Conservation (phyloP, 1,140 invertebrate species). For the Bombus difficillimus region DNA sequence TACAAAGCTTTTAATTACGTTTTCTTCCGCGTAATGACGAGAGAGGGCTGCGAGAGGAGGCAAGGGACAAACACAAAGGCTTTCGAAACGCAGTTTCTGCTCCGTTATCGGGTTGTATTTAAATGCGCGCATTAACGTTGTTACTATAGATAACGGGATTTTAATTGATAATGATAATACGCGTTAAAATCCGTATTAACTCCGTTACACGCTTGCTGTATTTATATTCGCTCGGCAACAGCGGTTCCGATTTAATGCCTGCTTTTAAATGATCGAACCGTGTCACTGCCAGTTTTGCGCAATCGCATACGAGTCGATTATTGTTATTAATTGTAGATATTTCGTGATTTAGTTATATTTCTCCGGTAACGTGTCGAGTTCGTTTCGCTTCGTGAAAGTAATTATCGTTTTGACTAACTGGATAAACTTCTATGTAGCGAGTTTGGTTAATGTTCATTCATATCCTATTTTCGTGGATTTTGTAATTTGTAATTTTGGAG, state of each 20-base stretch:
- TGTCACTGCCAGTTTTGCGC: background rate
- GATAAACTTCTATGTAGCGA: background rate
- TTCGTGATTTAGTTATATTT: background rate
- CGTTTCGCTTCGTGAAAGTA: background rate
- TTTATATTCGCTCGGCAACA: slow-evolving; percentile 7
- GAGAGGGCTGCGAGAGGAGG: background rate
- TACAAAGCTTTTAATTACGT: slow-evolving; percentile 35
- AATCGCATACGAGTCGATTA: background rate
- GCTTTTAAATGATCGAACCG: slow-evolving; percentile 28
- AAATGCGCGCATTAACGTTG: slow-evolving; percentile 29
- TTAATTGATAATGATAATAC: slow-evolving; percentile 51
- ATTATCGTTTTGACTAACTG: too few relatives aligned
- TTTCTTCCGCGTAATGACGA: slow-evolving; percentile 14
- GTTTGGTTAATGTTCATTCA: background rate
- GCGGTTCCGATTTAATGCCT: background rate
- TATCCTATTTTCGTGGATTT: background rate
- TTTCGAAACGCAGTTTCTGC: background rate
- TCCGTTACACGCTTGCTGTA: slow-evolving; percentile 13
- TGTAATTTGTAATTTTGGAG: background rate
- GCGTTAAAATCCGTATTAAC: slow-evolving; percentile 46
- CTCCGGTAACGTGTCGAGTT: background rate
- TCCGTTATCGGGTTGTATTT: slow-evolving; percentile 33
- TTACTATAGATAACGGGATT: slow-evolving; percentile 34
- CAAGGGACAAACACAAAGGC: slow-evolving; percentile 13
- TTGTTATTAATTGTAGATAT: slow-evolving; percentile 3